Conservation (phyloP, 2,797 vertebrate genomes). For the Leontocebus nigricollis region DNA sequence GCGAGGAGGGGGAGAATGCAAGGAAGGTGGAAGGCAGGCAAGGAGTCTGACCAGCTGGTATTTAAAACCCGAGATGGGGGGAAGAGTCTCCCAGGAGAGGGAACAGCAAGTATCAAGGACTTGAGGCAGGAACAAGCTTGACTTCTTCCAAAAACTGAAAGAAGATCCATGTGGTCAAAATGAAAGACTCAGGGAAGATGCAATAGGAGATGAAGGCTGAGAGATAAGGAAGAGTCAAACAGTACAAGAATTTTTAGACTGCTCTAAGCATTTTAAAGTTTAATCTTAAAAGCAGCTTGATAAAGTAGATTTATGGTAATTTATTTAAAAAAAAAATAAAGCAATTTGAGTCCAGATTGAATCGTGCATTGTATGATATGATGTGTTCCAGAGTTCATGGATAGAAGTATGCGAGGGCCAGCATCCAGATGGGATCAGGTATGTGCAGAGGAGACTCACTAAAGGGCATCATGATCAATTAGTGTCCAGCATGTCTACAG, state of each 20-base stretch:
- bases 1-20: neutral
- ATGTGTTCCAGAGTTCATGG: neutral
- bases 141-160: neutral
- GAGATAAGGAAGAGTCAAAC: neutral
- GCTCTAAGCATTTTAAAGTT: neutral
- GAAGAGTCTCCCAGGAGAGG: neutral
- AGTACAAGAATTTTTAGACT: neutral
- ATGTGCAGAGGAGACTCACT: neutral
- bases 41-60: neutral
- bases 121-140: neutral
- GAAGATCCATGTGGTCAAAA: neutral
- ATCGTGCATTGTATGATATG: neutral
- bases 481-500: neutral
- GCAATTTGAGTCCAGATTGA: neutral
- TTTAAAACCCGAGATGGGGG: neutral
- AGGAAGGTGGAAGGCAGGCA: neutral
- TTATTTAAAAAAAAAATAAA: neutral
- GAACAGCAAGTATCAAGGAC: neutral
- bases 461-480: too few species aligned
- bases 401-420: neutral
- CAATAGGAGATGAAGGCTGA: neutral
- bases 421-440: neutral
- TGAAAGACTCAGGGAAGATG: neutral
- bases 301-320: neutral
- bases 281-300: conserved; percentile 12